Evolutionary conservation across 2,888 invertebrate genomes (phyloP), one percentile per base, ranked within the genome.

Genomic region (Scaptomyza reducta): DNA sequence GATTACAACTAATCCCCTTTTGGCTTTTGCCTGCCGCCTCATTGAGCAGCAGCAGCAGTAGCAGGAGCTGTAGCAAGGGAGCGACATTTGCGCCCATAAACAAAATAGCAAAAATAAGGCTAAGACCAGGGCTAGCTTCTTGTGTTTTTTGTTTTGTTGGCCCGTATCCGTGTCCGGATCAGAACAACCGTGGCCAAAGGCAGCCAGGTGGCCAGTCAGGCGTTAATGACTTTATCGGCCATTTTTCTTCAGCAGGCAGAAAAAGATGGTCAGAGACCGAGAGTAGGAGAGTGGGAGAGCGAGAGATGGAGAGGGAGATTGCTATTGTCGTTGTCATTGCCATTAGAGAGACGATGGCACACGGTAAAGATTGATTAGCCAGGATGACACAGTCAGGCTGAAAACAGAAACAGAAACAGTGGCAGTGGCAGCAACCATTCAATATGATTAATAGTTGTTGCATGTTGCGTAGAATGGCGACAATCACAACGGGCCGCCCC

Each of bases 1-100:
- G 85, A 85, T 87, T 85, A 87, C 87, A 86, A 79, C 87, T 85
- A 87, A 85, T 85, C 87, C 87, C 78, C 87, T 79, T 73, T 79
- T 79, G 82, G 81, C 87, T 86, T 87, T 82, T 76, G 79, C 79
- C 85, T 85, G 77, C 79, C 87, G 85, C 78, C 87, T 83, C 88
- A 88, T 85, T 87, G 84, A 81, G 74, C 87, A 80, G 72, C 62
- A 64, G 77, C 65, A 47, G 47, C 16, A 18, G 29, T 61, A 49
- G 56, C 35, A 35, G n/a, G 60, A 49, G 56, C 35, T n/a, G n/a
- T n/a, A n/a, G 35, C 64, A 58, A 38, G 82, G 40, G 4, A 40
- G 10, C 40, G 69, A 75, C 86, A 86, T 83, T 83, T 82, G 75
- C 67, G 74, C 50, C 76, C 83, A 82, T 82, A 82, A 82, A 78